Conservation (phyloP, 2,888 invertebrate genomes). For the Dolichomitus sp. region DNA sequence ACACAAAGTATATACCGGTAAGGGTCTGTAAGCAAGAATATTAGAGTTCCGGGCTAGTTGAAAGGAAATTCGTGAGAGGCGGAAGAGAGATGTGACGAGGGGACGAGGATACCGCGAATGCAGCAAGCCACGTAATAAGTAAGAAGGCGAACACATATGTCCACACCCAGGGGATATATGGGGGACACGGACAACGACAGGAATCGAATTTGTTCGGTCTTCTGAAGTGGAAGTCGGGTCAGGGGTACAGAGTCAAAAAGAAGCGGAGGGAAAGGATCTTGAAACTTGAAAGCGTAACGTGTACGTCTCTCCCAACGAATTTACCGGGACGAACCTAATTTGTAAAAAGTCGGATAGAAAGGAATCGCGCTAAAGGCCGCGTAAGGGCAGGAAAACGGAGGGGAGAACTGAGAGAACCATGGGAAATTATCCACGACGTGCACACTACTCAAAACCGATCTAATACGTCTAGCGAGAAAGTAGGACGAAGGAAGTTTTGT, state of each 20-base stretch:
- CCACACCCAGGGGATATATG: conserved; percentile 17
- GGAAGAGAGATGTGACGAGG: conserved; percentile 1
- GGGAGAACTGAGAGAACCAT: conserved; percentile 7
- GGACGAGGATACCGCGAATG: conserved; percentile 18
- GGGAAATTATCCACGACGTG: conserved; percentile 58
- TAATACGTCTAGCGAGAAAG: conserved; percentile 49
- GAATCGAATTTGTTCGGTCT: conserved; percentile 55
- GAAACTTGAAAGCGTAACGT: conserved; percentile 68
- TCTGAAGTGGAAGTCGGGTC: background rate
- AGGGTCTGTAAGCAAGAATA: conserved; percentile 30
- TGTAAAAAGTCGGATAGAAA: conserved; percentile 54
- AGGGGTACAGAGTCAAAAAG: conserved; percentile 6
- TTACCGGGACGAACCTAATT: conserved; percentile 69
- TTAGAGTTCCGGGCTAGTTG: conserved; percentile 34
- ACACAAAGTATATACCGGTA: background rate
- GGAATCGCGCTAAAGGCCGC: background rate
- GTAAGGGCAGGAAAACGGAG: background rate
- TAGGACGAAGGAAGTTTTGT: conserved; percentile 49
- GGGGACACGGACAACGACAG: conserved; percentile 11
- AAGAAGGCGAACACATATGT: conserved; percentile 51
- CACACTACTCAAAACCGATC: conserved; percentile 46
- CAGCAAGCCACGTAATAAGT: conserved; percentile 52
- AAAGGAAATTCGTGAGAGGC: conserved; percentile 36
- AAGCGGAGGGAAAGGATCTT: conserved; percentile 2
- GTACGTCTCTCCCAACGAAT: conserved; percentile 58